Evolutionary conservation across 1,140 invertebrate species (phyloP).

Genomic region (Paraescarpia echinospica): DNA sequence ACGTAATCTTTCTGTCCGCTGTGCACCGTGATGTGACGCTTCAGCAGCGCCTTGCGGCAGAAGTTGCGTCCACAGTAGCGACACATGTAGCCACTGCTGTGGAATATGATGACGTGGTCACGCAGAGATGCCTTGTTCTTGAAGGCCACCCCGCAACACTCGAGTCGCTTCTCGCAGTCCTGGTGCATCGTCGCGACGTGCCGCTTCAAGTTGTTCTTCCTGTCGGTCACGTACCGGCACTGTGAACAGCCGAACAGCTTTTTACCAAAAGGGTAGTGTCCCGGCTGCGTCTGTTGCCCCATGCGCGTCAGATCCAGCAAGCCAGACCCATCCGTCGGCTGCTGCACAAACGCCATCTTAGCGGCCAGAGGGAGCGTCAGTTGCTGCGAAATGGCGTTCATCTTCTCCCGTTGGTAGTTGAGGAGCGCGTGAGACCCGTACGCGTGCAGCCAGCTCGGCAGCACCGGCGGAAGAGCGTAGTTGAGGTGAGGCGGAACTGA

Average conservation of each 20-base stretch:
- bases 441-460: neutral
- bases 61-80: constrained; percentile 57
- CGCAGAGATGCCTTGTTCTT: constrained; percentile 58
- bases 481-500: neutral
- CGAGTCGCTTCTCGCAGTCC: constrained; percentile 51
- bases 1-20: constrained; percentile 59
- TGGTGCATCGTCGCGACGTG: constrained; percentile 61
- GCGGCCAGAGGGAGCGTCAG: neutral
- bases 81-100: constrained; percentile 59
- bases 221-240: constrained; percentile 60
- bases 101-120: constrained; percentile 57
- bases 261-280: constrained; percentile 19
- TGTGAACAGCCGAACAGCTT: constrained; percentile 54
- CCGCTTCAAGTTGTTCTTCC: constrained; percentile 61
- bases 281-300: neutral
- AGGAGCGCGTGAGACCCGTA: neutral
- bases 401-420: neutral
- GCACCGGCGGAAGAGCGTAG: neutral
- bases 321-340: neutral
- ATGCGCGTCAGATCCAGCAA: neutral
- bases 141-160: constrained; percentile 59
- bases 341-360: neutral
- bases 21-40: constrained; percentile 60
- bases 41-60: constrained; percentile 61
- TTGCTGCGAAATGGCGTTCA: neutral